These are phyloP conservation scores for Rhorus exstirpatorius DNA, from an alignment of 2,888 invertebrate species.

Conservation along the genomic window DNA sequence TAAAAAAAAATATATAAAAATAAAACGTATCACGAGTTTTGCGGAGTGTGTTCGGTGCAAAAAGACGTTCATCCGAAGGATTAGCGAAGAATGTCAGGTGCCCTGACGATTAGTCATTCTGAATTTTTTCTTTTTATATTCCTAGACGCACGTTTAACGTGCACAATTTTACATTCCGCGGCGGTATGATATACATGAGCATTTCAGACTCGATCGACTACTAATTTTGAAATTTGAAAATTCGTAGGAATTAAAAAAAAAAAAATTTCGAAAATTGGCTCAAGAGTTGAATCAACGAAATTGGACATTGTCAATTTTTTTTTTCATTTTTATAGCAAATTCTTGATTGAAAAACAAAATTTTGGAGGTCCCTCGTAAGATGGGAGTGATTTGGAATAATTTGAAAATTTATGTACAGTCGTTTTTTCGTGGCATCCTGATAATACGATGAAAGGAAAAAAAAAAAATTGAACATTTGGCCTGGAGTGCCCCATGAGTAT, in stretches of 20 bases:
- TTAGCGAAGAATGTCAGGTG: constrained; percentile 56
- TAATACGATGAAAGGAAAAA: not conserved
- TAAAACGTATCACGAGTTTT: not conserved
- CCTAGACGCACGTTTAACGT: constrained; percentile 9
- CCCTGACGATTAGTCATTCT: constrained; percentile 49
- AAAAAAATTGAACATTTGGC: not conserved
- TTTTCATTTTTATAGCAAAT: no score
- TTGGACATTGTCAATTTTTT: no score
- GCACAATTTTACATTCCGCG: constrained; percentile 9
- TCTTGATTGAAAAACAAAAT: no score
- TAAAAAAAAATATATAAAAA: not conserved
- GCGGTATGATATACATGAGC: not conserved
- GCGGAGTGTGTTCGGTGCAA: no score
- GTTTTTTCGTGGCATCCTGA: not conserved
- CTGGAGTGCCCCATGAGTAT: not conserved
- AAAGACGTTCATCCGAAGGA: constrained; percentile 37
- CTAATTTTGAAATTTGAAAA: no score
- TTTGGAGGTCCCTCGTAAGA: no score
- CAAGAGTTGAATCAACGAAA: no score
- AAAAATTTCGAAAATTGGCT: no score
- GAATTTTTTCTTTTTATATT: constrained; percentile 35
- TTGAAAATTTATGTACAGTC: no score
- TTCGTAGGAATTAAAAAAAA: no score
- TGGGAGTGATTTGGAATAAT: no score
- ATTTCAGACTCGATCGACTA: not conserved